phyloP scores from a whole-genome alignment of 2,888 invertebrate species.

The Crocallis elinguaria region DNA sequence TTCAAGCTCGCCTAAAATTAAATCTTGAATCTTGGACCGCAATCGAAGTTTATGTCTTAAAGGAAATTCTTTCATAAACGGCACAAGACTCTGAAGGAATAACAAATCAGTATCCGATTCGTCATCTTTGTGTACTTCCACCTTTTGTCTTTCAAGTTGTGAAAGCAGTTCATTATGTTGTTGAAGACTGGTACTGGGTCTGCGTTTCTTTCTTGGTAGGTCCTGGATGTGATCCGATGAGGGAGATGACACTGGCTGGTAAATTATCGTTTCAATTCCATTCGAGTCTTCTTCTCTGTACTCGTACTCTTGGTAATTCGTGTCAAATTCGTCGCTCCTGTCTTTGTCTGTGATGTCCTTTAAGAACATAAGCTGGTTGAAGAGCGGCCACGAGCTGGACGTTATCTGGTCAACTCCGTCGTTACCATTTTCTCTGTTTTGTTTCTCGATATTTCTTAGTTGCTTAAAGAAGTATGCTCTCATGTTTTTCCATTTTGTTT shows the following conservation, averaged over 20 bases:
- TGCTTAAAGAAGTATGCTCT: constrained; percentile 15
- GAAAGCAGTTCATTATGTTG: background rate
- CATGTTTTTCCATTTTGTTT: constrained; percentile 15
- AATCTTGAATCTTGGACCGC: constrained; percentile 6
- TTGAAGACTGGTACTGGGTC: background rate
- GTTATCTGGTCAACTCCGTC: background rate
- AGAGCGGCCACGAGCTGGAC: background rate
- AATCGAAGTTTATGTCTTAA: constrained; percentile 4
- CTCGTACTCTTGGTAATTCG: background rate
- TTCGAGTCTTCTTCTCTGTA: background rate
- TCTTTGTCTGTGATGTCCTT: background rate
- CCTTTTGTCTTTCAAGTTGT: background rate
- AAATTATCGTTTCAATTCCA: background rate
- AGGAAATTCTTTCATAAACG: constrained; percentile 11
- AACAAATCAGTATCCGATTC: constrained; percentile 6
- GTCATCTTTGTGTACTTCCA: background rate
- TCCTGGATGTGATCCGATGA: background rate
- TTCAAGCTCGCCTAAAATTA: constrained; percentile 10
- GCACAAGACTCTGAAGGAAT: constrained; percentile 18
- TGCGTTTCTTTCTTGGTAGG: background rate
- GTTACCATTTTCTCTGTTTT: background rate
- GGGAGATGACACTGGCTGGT: background rate
- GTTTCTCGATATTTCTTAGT: background rate
- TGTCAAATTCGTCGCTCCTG: background rate
- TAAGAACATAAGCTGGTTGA: background rate